These are phyloP conservation scores for Lingula anatina DNA, from an alignment of 2,888 invertebrate species.

Conservation along the genomic window DNA sequence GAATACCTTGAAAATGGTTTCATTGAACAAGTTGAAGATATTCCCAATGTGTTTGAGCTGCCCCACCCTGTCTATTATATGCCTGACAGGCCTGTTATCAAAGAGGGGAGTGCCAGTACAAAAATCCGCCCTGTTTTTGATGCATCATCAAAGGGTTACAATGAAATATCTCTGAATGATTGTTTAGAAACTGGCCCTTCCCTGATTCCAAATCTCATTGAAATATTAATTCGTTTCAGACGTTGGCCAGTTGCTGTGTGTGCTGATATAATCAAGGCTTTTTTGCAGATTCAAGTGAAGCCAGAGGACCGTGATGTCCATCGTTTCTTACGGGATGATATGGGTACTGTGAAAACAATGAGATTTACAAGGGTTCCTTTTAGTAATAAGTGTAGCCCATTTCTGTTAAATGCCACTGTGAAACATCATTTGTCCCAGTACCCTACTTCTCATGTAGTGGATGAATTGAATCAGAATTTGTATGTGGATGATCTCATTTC, in stretches of 20 bases:
- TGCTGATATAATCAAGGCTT: conserved; percentile 12
- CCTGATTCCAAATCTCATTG: conserved; percentile 8
- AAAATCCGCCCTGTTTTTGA: conserved; percentile 24
- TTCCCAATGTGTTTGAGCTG: too few species aligned
- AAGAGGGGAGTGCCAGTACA: conserved; percentile 8
- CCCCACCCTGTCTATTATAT: conserved; percentile 4
- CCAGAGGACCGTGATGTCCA: conserved; percentile 9
- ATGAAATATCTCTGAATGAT: conserved; percentile 12
- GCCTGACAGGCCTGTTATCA: conserved; percentile 7
- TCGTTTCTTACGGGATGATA: conserved; percentile 8
- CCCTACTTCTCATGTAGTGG: conserved; percentile 4
- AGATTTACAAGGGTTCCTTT: conserved; percentile 6
- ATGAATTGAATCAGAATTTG: conserved; percentile 13
- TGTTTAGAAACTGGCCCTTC: conserved; percentile 14
- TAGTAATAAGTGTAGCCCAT: conserved; percentile 7
- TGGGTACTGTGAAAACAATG: conserved; percentile 2
- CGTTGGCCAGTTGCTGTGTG: conserved; percentile 9
- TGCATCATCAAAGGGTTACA: conserved; percentile 9
- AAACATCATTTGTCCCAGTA: conserved; percentile 4
- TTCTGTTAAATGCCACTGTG: conserved; percentile 12
- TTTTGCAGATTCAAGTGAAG: conserved; percentile 8
- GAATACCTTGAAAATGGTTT: not conserved
- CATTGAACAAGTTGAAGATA: conserved; percentile 3
- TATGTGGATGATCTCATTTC: conserved; percentile 22
- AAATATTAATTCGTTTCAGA: conserved; percentile 11